Conservation (phyloP, 2,888 invertebrate genomes). For the Mythimna ferrago region DNA sequence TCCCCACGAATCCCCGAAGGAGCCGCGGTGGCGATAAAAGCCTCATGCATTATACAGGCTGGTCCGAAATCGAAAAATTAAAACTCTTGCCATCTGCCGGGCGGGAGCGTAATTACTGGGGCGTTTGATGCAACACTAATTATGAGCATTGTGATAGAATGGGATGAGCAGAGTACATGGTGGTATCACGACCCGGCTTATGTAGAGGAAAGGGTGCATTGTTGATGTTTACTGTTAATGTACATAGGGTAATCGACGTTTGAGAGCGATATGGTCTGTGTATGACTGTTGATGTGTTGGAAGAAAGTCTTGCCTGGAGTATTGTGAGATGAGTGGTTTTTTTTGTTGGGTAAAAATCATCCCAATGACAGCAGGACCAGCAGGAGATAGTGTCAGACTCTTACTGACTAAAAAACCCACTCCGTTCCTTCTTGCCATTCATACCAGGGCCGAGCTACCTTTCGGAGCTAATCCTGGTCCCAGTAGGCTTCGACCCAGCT, state of each 20-base stretch:
- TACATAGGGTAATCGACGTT: not conserved
- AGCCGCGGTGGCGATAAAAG: slow-evolving; percentile 89
- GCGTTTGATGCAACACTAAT: slow-evolving; percentile 81
- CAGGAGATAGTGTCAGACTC: too few relatives aligned
- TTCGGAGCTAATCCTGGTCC: too few relatives aligned
- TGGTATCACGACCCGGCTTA: not conserved
- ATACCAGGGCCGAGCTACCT: too few relatives aligned
- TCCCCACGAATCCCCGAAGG: slow-evolving; percentile 82
- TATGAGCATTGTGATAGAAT: slow-evolving; percentile 59
- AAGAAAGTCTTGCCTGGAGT: too few relatives aligned
- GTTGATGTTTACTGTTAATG: not conserved
- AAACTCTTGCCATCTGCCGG: slow-evolving; percentile 88
- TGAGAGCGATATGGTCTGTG: not conserved
- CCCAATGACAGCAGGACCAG: too few relatives aligned
- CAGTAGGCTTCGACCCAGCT: too few relatives aligned
- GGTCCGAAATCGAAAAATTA: slow-evolving; percentile 91
- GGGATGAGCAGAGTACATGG: slow-evolving; percentile 45
- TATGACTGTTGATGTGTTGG: not conserved
- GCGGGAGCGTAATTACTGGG: slow-evolving; percentile 80
- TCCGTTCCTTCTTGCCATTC: too few relatives aligned
- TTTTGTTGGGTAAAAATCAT: too few relatives aligned
- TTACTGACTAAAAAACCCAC: too few relatives aligned
- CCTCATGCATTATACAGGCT: slow-evolving; percentile 88
- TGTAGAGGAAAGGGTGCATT: not conserved
- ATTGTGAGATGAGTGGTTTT: too few relatives aligned